phyloP scores from a whole-genome alignment of 2,113 vertebrate genomes.

The Telmatochromis sp. region DNA sequence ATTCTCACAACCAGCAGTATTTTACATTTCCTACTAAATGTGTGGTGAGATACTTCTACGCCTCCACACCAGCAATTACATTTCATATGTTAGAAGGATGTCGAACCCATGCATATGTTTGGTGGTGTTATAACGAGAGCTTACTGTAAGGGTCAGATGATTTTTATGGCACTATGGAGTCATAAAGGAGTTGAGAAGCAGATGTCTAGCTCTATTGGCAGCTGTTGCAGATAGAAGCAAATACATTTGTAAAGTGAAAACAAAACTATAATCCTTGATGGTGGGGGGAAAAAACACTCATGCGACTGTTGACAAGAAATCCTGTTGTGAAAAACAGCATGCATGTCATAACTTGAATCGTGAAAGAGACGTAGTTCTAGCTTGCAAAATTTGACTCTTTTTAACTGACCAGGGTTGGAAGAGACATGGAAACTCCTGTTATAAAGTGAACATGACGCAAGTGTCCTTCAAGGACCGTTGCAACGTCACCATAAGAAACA shows the following conservation, averaged over 20 bases:
- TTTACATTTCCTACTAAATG: not conserved
- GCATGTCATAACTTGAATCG: not conserved
- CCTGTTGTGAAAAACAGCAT: not conserved
- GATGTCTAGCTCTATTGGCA: not conserved
- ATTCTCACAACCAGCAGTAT: not conserved
- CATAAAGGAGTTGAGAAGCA: not conserved
- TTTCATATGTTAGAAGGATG: not conserved
- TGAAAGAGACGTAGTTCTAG: not conserved
- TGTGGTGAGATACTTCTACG: not conserved
- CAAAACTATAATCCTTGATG: not conserved
- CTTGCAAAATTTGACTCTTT: not conserved
- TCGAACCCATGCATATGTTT: not conserved
- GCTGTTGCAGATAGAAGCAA: not conserved
- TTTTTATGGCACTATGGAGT: not conserved
- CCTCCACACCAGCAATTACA: not conserved
- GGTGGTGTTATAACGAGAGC: not conserved
- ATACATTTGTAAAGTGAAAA: not conserved
- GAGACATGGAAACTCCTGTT: constrained; percentile 85
- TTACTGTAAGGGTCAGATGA: not conserved
- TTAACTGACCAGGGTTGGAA: constrained; percentile 78
- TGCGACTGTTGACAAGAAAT: not conserved
- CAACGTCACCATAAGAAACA: constrained; percentile 83
- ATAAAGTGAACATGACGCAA: constrained; percentile 68
- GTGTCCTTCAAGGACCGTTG: constrained; percentile 81
- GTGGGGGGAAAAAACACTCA: not conserved